Evolutionary conservation across 2,113 vertebrate species (phyloP), one percentile per base, ranked within the genome.

Genomic region (Dasypus novemcinctus): DNA sequence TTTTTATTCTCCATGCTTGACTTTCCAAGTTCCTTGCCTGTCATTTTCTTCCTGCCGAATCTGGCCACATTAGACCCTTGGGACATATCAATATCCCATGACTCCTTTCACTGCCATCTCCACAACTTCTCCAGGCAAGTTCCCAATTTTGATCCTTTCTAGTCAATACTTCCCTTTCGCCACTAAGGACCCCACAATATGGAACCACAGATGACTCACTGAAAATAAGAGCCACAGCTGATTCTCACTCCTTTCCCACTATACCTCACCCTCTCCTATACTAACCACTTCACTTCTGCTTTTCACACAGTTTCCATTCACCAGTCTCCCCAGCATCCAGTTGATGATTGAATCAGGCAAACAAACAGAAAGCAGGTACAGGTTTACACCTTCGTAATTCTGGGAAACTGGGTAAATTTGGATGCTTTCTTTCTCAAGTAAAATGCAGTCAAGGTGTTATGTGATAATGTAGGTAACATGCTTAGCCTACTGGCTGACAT

Each of bases 381-480:
- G n/a, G 36, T 27, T 4, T 69, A 57, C 84, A 85, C 12, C 18
- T 69, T 92, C 57, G 54, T 25, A 17, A 57, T 92, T 92, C 96
- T 85, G 11, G 36, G 84, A 96, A 96, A 93, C 14, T 36, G 68
- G 33, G 3, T 63, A 79, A 57, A 95, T 23, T 27, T 76, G 54
- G 93, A 59, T 38, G 49, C 13, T 94, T 96, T 72, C 57, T 64
- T 94, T 96, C 90, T 91, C 52, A 82, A 79, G 23, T 52, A 86
- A 90, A 85, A 94, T 41, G 43, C 27, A 46, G 54, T 72, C 63
- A 29, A 33, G 11, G 9, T 89, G 90, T 96, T 63, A 74, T 36
- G 52, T 79, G 46, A 52, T 69, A 91, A 59, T 13, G 1, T 46
- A 79, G 43, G 20, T 86, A 72, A 87, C 5, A 7, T 11, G 52